Conservation (phyloP, 2,888 invertebrate genomes). For the Bombylius discolor region DNA sequence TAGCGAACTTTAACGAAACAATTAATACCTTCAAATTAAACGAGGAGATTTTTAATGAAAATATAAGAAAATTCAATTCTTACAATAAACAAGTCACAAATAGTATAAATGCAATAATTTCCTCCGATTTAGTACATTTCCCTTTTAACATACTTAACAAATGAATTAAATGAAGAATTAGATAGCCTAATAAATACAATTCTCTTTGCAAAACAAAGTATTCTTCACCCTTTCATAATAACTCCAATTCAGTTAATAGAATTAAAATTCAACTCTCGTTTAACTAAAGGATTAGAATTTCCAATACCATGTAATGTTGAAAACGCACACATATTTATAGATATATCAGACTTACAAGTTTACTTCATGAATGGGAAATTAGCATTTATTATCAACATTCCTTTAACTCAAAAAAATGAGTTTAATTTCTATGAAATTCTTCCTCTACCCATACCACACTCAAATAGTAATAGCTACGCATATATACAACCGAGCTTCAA, state of each 20-base stretch:
- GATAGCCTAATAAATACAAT: slow-evolving; percentile 10
- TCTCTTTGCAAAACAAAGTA: slow-evolving; percentile 7
- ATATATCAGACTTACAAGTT: no score
- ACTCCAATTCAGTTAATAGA: neutral
- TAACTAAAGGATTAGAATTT: neutral
- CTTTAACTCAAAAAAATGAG: neutral
- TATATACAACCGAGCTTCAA: slow-evolving; percentile 1
- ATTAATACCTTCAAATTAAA: slow-evolving; percentile 12
- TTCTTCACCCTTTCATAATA: neutral
- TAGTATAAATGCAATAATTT: neutral
- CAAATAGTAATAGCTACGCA: no score
- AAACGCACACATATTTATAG: neutral
- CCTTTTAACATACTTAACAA: slow-evolving; percentile 9
- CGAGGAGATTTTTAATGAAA: slow-evolving; percentile 14
- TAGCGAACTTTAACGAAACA: slow-evolving; percentile 14
- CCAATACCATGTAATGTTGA: neutral
- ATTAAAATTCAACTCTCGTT: no score
- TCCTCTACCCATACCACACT: no score
- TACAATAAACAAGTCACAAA: slow-evolving; percentile 3
- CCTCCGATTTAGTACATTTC: slow-evolving; percentile 2
- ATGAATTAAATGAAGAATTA: slow-evolving; percentile 11
- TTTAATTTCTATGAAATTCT: no score
- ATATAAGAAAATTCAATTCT: slow-evolving; percentile 8
- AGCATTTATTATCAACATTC: no score
- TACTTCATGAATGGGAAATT: no score